Base-by-base conservation (phyloP, 2,797 vertebrate genomes). In the Erethizon dorsatum region DNA sequence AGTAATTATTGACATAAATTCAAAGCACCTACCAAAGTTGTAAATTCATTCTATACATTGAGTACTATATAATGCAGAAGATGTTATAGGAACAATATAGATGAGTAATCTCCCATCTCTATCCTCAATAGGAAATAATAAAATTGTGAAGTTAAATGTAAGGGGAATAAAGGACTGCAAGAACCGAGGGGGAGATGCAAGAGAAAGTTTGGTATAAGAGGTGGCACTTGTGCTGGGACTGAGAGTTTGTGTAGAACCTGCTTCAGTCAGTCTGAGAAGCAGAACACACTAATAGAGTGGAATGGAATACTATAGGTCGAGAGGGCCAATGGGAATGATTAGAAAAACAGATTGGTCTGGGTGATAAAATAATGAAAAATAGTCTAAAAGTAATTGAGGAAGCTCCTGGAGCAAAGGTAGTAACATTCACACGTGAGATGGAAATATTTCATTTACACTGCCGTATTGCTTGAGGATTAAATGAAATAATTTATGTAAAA, bases 291-390 rank as follows among this genome's bases (percentile, higher is more conserved):
- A 9, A 26, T 26, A 61, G 65, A 84, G 31, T 61, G 69, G 59
- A 94, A 61, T 50, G 31, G 37, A 57, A 57, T 63, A 28, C 50
- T 67, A 17, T 8, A 8, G 73, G 24, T 85, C 78, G 61, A 77
- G n/a, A 45, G 59, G 14, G 67, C 37, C 31, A 67, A 28, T 26
- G 37, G 61, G 47, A 96, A 75, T 61, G 54, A 79, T 56, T 83
- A 52, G 31, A 63, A 77, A 90, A 90, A 50, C 63, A 85, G 45
- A 6, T 26, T 65, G 24, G 9, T 10, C 75, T 83, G 24, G 24
- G 31, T 90, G 20, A 31, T 50, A 88, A 67, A 88, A 50, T 37
- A 33, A 22, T 91, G 65, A 59, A 91, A 93, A 94, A 84, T 91
- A 85, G 17, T 67, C 92, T 82, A 77, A 56, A 95, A 92, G 65